Evolutionary conservation across 2,888 invertebrate genomes (phyloP), one percentile per base, ranked within the genome.

Genomic region (Liposcelis brunnea): DNA sequence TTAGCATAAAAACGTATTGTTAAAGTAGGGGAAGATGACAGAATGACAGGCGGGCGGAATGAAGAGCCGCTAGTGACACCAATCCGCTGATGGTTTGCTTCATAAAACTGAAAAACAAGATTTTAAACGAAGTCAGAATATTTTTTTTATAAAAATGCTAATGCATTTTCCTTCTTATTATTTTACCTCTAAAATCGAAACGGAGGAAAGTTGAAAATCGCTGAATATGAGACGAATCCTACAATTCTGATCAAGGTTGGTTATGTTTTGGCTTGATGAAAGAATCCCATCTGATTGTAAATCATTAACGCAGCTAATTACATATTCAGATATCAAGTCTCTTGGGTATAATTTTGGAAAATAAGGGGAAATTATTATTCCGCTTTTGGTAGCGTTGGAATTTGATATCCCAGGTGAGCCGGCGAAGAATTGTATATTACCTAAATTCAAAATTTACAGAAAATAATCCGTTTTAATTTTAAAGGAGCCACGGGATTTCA

Each of bases 1-100:
- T 80, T 80, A 2, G 77, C 80, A 53, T 75, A 75, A 56, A 80
- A 80, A 52, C 75, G 67, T 10, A 80, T 62, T 31, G 72, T 59
- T 49, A 80, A 55, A 1, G 71, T 69, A 26, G 77, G 74, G 0
- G 78, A 77, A 15, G 70, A 68, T 51, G 75, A 75, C 6, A 74
- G 63, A 26, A 79, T 70, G 14, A 76, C 69, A 2, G 78, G 76
- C 0, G 80, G 80, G 5, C 80, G 70, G 58, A 80, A 80, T 51
- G 71, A 65, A 40, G 71, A 69, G 1, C 79, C 80, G 47, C 73
- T 74, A 49, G 72, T 72, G 2, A 75, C 72, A 51, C 75, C 73
- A 52, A 77, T 58, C 53, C 76, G 67, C 59, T 74, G 72, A 2
- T 33, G 44, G 6, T 77, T 75, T 61, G 70, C 74, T 57, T 79